Evolutionary conservation across 2,113 vertebrate species (phyloP).

Genomic region (Pomatostomus ruficeps): DNA sequence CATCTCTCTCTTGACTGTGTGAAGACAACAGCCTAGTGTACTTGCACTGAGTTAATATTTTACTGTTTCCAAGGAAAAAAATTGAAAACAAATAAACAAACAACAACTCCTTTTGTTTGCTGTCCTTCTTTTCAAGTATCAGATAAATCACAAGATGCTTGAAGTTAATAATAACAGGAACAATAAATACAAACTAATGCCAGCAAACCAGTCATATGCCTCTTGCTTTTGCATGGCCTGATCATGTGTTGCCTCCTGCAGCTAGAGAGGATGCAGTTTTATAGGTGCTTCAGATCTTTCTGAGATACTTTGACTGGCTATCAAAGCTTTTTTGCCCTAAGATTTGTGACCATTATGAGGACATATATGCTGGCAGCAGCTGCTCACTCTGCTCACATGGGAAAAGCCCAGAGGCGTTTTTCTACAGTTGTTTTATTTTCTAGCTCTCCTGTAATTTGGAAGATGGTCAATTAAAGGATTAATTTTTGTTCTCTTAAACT

Average conservation of each 20-base stretch:
- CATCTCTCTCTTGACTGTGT: slow-evolving; percentile 43
- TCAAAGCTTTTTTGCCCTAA: background rate
- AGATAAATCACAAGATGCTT: slow-evolving; percentile 33
- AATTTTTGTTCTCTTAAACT: background rate
- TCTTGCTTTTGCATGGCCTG: background rate
- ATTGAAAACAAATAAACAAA: slow-evolving; percentile 43
- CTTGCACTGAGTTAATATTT: slow-evolving; percentile 8
- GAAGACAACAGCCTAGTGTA: slow-evolving; percentile 63
- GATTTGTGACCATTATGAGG: background rate
- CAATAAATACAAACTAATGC: slow-evolving; percentile 21
- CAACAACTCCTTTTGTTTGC: slow-evolving; percentile 56
- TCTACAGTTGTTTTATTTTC: background rate
- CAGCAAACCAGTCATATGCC: slow-evolving; percentile 27
- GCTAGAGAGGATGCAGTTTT: background rate
- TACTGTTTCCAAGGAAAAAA: slow-evolving; percentile 3
- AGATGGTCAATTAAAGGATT: background rate
- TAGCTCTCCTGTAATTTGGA: background rate
- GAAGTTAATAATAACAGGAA: slow-evolving; percentile 15
- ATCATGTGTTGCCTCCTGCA: slow-evolving; percentile 47
- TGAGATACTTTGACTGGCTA: background rate
- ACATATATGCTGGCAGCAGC: background rate
- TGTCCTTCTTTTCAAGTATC: slow-evolving; percentile 13
- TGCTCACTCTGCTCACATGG: background rate
- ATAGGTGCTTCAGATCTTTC: slow-evolving; percentile 29
- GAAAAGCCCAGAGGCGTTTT: slow-evolving; percentile 16